Evolutionary conservation across 2,113 vertebrate species (phyloP), one percentile per base, ranked within the genome.

Genomic region (Nyctereutes procyonoides): DNA sequence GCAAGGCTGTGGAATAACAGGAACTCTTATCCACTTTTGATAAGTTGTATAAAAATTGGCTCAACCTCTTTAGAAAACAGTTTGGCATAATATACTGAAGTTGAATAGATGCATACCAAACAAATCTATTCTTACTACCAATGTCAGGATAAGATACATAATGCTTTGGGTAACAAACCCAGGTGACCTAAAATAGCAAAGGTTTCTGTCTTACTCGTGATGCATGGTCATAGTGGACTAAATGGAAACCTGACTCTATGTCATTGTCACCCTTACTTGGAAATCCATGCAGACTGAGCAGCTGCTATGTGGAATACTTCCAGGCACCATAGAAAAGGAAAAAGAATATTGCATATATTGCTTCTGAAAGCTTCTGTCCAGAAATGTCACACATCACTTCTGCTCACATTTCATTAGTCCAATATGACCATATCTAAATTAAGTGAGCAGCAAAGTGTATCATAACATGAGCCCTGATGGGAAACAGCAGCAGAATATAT

Each of bases 31-130:
- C 22, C 2, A 74, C 55, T 91, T 48, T 83, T 93, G 62, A 26
- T 79, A 90, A 90, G 69, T 22, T 30, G 1, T 74, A 24, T 84
- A 84, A 88, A 91, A 92, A 55, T 88, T 73, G 82, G 26, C 55
- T 88, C 62, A 24, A 38, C 9, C 51, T 88, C 55, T 93, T 73
- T 74, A 17, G 35, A 93, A 97, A 82, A 65, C 10, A 77, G 38
- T n/a, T 86, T 92, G 56, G 28, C 12, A 38, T 83, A 69, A 94
- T 81, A 74, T 74, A 79, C 22, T 87, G 48, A 96, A 56, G 30
- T 22, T 60, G 56, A 74, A 94, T 84, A 89, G 84, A 87, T 69
- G 43, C 22, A 69, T 56, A 63, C 38, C 7, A 89, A 89, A 63
- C 17, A 94, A 91, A 81, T 79, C 10, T 26, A 88, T n/a, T 88